Evolutionary conservation across 2,113 vertebrate species (phyloP).

Genomic region (Microtus montanus): DNA sequence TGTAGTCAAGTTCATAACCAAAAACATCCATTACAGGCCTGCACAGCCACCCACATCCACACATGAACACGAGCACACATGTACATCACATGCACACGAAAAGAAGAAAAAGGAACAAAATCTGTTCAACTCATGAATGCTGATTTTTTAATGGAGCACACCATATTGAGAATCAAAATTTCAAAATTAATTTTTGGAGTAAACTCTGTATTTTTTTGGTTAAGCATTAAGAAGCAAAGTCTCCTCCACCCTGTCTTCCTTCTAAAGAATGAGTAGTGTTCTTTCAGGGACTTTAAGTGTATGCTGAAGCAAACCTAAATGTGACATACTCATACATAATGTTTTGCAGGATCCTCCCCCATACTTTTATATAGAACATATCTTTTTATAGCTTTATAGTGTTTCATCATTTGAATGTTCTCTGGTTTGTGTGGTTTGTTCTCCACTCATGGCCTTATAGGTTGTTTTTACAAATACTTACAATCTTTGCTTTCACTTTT

Average conservation of each 20-base stretch:
- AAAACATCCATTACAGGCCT: background rate
- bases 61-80: too few relatives aligned
- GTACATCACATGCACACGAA: too few relatives aligned
- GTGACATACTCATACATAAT: background rate
- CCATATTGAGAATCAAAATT: background rate
- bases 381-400: background rate
- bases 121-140: background rate
- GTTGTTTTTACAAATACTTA: background rate
- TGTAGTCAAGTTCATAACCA: background rate
- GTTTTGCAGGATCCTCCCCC: background rate
- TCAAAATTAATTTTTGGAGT: background rate
- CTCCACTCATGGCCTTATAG: background rate
- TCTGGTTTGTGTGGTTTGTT: background rate
- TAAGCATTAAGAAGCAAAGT: background rate
- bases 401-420: background rate
- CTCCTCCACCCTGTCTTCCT: background rate
- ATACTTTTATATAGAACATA: background rate
- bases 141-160: background rate
- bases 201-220: background rate
- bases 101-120: background rate
- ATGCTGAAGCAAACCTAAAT: background rate
- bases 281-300: background rate
- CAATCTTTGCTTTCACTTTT: background rate
- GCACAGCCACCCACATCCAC: background rate
- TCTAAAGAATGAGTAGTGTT: background rate